A percentile compares a stretch with the other conserved stretches of the same genome.
phyloP scores from a whole-genome alignment of 1,140 invertebrate species.

The Parasteatoda tepidariorum region DNA sequence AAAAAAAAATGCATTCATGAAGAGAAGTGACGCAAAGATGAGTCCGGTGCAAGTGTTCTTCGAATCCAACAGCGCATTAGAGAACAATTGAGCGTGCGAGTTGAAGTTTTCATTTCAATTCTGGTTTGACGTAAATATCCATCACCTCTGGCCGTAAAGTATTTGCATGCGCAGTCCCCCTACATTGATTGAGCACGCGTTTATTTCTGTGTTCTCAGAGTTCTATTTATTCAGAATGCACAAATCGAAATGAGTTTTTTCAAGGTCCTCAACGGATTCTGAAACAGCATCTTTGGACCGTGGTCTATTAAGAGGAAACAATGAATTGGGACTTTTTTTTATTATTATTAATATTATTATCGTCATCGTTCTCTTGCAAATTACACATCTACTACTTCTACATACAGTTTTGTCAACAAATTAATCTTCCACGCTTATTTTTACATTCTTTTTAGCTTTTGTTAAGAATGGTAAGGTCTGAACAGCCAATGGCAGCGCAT shows the following conservation, averaged over 20 bases:
- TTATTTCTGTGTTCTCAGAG: constrained; percentile 35
- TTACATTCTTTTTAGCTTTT: too few species aligned
- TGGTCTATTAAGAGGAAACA: constrained; percentile 14
- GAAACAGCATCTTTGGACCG: background rate
- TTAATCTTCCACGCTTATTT: background rate
- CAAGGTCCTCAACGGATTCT: constrained; percentile 13
- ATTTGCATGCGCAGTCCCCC: constrained; percentile 30
- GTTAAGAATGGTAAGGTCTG: too few species aligned
- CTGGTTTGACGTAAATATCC: constrained; percentile 46
- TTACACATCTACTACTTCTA: background rate
- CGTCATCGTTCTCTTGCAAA: background rate
- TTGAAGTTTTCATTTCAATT: constrained; percentile 4
- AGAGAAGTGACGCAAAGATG: constrained; percentile 13
- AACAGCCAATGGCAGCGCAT: too few species aligned
- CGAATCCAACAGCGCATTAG: constrained; percentile 4
- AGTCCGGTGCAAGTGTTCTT: background rate
- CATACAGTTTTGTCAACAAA: background rate
- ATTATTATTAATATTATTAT: background rate
- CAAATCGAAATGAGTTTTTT: constrained; percentile 33
- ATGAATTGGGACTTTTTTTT: background rate
- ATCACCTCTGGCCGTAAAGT: constrained; percentile 37
- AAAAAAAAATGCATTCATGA: background rate
- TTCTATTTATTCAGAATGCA: constrained; percentile 48
- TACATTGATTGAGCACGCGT: constrained; percentile 45
- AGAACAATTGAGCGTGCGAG: constrained; percentile 52